Base-by-base conservation (phyloP, 2,797 vertebrate genomes). In the Harpagifer antarcticus region DNA sequence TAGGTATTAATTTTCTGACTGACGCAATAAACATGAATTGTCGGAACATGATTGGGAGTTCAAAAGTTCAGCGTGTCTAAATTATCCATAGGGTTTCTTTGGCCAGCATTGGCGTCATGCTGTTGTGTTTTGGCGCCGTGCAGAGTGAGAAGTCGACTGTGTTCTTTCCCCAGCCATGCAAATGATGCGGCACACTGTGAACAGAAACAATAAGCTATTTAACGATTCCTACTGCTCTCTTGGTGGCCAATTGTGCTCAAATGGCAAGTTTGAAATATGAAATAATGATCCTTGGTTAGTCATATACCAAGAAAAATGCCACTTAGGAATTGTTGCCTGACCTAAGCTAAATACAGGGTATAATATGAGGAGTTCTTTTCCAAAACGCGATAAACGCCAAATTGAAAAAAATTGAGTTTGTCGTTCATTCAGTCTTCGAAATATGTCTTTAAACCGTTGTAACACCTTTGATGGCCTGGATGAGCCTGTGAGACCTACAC, bases 121-220 rank as follows among this genome's bases (percentile, higher is more conserved):
- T 66, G 68, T 16, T 60, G 70, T 79, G 75, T 79, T 79, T 73
- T 63, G 55, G 72, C 12, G 11, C 66, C 62, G 6, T 50, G 67
- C 78, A 43, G 72, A 78, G 76, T 75, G 64, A 80, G 68, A 59
- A 71, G 59, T 70, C 17, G 31, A 53, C 71, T 83, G 65, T 82
- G 72, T 73, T 85, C 69, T 68, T 74, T 81, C 59, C 43, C 37
- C 73, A 74, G 61, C 67, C 60, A 78, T 58, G 65, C 68, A 84
- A 82, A 88, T 80, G 82, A 85, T 68, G 60, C 40, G 40, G 65
- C 85, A 72, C 33, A 72, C 77, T 71, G 60, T 71, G 60, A 69
- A 63, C n/a, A n/a, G 62, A 74, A 43, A 45, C 42, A 68, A 68
- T 7, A 58, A 47, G 13, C 68, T 49, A 17, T 43, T 73, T 65